Evolutionary conservation across 2,113 vertebrate genomes (phyloP).

Genomic region (Lamprologus speciosus): DNA sequence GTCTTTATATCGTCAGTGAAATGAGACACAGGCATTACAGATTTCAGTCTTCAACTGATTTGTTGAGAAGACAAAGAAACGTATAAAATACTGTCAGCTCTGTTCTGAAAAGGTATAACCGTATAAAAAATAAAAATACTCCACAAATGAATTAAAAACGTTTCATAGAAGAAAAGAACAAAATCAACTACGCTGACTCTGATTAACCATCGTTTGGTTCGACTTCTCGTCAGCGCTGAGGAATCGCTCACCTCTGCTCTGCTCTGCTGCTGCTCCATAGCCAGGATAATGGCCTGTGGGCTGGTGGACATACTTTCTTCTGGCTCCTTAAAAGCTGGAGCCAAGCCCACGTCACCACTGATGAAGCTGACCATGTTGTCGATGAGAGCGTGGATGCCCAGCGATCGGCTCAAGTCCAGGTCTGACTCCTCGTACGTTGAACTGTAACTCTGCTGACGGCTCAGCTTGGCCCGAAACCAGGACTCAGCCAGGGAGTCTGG

Average conservation of each 20-base stretch:
- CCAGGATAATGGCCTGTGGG: slow-evolving; percentile 85
- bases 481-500: slow-evolving; percentile 84
- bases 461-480: slow-evolving; percentile 83
- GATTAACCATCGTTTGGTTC: neutral
- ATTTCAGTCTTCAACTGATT: neutral
- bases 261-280: slow-evolving; percentile 95
- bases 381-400: slow-evolving; percentile 85
- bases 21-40: neutral
- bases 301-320: slow-evolving; percentile 94
- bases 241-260: slow-evolving; percentile 80
- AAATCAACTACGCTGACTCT: neutral
- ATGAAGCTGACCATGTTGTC: slow-evolving; percentile 93
- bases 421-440: slow-evolving; percentile 81
- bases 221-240: neutral
- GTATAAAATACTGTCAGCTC: neutral
- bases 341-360: slow-evolving; percentile 86
- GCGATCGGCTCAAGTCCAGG: slow-evolving; percentile 80
- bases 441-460: slow-evolving; percentile 77
- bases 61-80: neutral
- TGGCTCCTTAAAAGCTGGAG: slow-evolving; percentile 89
- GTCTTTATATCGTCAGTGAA: neutral
- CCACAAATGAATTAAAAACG: neutral
- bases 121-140: neutral
- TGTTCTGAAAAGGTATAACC: neutral
- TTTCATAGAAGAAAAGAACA: neutral